Evolutionary conservation across 2,113 vertebrate species (phyloP).

Genomic region (Thryonomys swinderianus): DNA sequence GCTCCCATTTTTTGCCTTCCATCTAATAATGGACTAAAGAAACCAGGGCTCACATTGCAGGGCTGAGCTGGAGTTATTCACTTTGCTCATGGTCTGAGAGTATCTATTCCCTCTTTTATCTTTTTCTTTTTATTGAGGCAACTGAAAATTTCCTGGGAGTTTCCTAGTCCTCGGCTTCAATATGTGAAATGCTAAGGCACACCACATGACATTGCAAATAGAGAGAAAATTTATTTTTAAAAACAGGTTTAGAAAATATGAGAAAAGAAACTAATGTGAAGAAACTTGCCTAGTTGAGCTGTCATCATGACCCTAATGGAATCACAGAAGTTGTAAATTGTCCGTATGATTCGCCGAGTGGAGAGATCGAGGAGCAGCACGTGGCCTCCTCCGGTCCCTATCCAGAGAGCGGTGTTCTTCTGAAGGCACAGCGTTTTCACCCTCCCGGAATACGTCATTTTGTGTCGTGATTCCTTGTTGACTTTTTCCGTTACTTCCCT

Average conservation of each 20-base stretch:
- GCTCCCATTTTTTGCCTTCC: constrained; percentile 15
- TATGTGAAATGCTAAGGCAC: not conserved
- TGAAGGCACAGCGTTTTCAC: constrained; percentile 96
- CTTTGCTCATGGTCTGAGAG: not conserved
- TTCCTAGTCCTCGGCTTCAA: not conserved
- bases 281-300: constrained; percentile 88
- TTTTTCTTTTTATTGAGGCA: not conserved
- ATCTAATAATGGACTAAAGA: not conserved
- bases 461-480: constrained; percentile 79
- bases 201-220: not conserved
- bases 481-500: constrained; percentile 86
- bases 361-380: constrained; percentile 93
- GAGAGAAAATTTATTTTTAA: not conserved
- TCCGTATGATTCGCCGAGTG: constrained; percentile 89
- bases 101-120: not conserved
- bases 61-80: not conserved
- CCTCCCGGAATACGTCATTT: constrained; percentile 86
- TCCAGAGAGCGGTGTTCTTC: constrained; percentile 92
- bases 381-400: constrained; percentile 95
- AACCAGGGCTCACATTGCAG: not conserved
- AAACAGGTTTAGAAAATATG: not conserved
- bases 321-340: constrained; percentile 88
- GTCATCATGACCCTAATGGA: constrained; percentile 91
- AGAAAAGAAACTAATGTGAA: not conserved
- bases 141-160: not conserved